Base-by-base conservation (phyloP, 2,113 vertebrate species). In the Megaceryle torquata region DNA sequence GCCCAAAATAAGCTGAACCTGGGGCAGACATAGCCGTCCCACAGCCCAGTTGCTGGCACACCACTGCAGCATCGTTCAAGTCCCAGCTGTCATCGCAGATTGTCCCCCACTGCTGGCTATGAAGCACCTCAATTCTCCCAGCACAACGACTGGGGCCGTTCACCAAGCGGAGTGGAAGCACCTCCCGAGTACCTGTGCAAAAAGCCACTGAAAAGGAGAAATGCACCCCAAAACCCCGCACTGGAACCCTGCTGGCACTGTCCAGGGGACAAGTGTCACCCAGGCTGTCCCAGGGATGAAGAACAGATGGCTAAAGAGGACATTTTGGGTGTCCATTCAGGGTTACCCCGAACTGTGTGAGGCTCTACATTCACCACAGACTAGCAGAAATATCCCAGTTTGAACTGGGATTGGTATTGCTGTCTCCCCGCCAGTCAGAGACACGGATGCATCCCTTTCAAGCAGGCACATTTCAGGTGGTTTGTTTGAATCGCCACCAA, bases 101-200 rank as follows among this genome's bases (percentile, higher is more conserved):
- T 0, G 70, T 87, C 39, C 90, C 83, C 90, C 90, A 87, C 37
- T 70, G 56, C 31, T 77, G 77, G 33, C 69, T 57, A 3, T 91
- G 68, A 28, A 92, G 31, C 20, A 96, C 82, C n/a, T 96, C 95
- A 9, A 94, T 91, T 70, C 90, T 94, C 31, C 95, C 93, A 7
- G 80, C 57, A n/a, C 95, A 96, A 20, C 6, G 39, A 39, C 8
- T 89, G 12, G 80, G 88, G 26, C 93, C 90, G 4, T 86, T 82
- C 22, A 75, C n/a, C 75, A 96, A 70, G 18, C 93, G 72, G 60
- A 93, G 67, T 0, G 53, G 80, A 51, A 70, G 64, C 17, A 44
- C 41, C 54, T 82, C 91, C 39, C 65, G 74, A 56, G 4, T 18
- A 43, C 44, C 82, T 91, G 75, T 13, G 44, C 15, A 64, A 51